Percentiles rank a stretch among this genome's conserved stretches.
phyloP scores from a whole-genome alignment of 1,140 invertebrate genomes.

The Pemphigus obesinymphae region DNA sequence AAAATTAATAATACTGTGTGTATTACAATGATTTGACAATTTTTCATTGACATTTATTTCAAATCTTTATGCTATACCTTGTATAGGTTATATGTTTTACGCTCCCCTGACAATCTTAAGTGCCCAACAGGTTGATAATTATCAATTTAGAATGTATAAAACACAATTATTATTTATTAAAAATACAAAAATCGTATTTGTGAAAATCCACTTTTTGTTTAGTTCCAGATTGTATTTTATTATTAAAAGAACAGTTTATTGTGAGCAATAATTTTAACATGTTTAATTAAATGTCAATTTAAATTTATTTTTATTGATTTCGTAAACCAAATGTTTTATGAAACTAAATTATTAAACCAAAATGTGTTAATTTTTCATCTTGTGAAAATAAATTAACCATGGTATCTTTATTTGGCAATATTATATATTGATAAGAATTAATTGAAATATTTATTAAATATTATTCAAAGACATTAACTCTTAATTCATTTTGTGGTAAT shows the following conservation, averaged over 20 bases:
- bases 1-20: no score
- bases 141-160: neutral
- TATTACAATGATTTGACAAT: no score
- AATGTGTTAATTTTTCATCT: neutral
- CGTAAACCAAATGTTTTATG: neutral
- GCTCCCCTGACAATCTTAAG: no score
- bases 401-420: neutral
- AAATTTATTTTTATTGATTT: neutral
- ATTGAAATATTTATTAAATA: no score
- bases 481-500: no score
- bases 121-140: no score
- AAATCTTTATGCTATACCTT: no score
- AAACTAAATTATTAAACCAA: neutral
- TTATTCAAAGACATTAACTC: no score
- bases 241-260: neutral
- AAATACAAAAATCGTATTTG: neutral
- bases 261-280: neutral
- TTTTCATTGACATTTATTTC: no score
- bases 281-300: neutral
- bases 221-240: conserved; percentile 1
- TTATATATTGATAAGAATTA: no score
- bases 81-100: no score
- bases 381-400: neutral
- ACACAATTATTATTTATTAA: neutral
- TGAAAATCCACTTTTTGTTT: neutral